Conservation (phyloP, 2,888 invertebrate species). For the Leptinotarsa haldemani region DNA sequence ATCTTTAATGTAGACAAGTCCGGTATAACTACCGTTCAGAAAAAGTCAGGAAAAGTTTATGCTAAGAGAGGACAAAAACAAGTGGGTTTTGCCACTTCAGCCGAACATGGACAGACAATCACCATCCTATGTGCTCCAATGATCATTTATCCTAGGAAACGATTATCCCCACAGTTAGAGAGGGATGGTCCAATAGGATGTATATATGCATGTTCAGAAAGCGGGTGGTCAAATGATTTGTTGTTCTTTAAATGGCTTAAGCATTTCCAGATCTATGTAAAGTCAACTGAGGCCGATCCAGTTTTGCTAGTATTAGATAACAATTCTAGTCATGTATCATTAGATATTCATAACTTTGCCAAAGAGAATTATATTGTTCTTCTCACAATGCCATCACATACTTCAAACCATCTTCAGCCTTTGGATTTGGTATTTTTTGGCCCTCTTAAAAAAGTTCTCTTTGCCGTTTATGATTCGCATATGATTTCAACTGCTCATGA, state of each 20-base stretch:
- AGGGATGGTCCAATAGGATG: no score
- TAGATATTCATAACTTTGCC: conserved; percentile 34
- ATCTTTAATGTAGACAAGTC: conserved; percentile 16
- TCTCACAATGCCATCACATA: conserved; percentile 37
- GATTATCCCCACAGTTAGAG: no score
- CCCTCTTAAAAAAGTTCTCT: conserved; percentile 27
- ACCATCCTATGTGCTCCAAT: no score
- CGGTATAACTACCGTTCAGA: conserved; percentile 30
- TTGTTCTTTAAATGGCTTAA: no score
- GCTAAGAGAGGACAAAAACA: no score
- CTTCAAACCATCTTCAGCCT: conserved; percentile 31
- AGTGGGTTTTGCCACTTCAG: no score
- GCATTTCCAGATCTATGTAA: conserved; percentile 13
- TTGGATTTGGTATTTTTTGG: conserved; percentile 33
- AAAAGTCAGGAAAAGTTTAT: background rate
- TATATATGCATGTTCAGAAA: no score
- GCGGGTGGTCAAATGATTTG: no score
- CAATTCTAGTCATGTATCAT: conserved; percentile 28
- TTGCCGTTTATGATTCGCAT: conserved; percentile 32
- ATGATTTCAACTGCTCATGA: conserved; percentile 36
- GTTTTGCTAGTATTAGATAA: conserved; percentile 22
- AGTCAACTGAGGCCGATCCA: conserved; percentile 30
- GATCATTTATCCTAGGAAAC: no score
- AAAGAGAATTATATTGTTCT: conserved; percentile 32
- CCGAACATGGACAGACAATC: no score